These are phyloP conservation scores for Callopanchax toddi DNA, from an alignment of 2,113 vertebrate species.

Conservation along the genomic window DNA sequence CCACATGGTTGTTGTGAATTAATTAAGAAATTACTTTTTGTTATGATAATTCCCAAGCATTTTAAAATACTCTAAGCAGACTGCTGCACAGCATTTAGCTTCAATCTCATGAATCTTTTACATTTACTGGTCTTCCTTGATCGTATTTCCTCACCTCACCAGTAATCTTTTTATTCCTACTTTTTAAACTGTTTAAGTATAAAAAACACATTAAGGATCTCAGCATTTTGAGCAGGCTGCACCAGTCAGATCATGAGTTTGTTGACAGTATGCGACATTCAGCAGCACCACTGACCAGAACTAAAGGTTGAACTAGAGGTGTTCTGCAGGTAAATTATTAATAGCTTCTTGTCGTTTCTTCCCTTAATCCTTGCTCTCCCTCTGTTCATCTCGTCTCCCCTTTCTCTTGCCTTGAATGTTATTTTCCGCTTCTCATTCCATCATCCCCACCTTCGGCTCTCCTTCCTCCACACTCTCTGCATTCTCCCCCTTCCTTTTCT, in stretches of 20 bases:
- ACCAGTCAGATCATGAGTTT: conserved; percentile 17
- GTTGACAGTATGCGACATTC: conserved; percentile 3
- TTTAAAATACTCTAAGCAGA: conserved; percentile 7
- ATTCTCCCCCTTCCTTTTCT: conserved; percentile 20
- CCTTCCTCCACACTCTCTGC: neutral
- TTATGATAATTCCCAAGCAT: neutral
- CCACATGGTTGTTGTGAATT: too few relatives aligned
- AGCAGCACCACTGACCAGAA: conserved; percentile 41
- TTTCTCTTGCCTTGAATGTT: conserved; percentile 33
- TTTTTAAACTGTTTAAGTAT: neutral
- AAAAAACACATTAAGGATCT: conserved; percentile 5
- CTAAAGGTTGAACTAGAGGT: conserved; percentile 60
- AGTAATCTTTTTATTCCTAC: too few relatives aligned
- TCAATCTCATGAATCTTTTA: too few relatives aligned
- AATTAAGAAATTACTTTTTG: neutral
- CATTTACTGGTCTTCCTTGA: conserved; percentile 1
- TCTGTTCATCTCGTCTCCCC: conserved; percentile 15
- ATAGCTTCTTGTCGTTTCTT: conserved; percentile 56
- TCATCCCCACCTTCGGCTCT: conserved; percentile 30
- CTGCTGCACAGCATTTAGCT: neutral
- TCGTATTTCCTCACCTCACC: conserved; percentile 17
- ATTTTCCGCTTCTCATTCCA: conserved; percentile 44
- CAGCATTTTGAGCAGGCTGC: neutral
- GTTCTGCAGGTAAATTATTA: conserved; percentile 70
- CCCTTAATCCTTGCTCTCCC: conserved; percentile 18